These are phyloP conservation scores for Matsumyia berberina DNA, from an alignment of 2,888 invertebrate genomes.

Conservation along the genomic window DNA sequence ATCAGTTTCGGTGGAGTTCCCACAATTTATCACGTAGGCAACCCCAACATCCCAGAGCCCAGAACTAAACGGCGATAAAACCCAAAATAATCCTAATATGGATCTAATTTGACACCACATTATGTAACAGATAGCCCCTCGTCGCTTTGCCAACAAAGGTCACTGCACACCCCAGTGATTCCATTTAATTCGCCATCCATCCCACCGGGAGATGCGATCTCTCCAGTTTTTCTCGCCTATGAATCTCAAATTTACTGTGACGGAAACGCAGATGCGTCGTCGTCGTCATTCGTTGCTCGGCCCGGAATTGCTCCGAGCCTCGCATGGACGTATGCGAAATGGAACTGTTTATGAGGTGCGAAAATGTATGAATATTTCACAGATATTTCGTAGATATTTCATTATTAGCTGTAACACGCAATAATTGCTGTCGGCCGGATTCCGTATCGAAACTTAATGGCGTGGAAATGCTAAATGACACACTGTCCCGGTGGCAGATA, in stretches of 20 bases:
- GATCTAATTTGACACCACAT: constrained; percentile 73
- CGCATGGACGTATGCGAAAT: constrained; percentile 14
- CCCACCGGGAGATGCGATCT: constrained; percentile 53
- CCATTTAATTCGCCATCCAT: constrained; percentile 66
- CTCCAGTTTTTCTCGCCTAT: constrained; percentile 55
- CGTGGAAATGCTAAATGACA: constrained; percentile 63
- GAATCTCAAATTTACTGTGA: constrained; percentile 73
- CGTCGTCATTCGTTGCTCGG: neutral
- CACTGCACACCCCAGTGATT: constrained; percentile 61
- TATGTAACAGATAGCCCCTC: constrained; percentile 48
- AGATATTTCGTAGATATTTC: constrained; percentile 50
- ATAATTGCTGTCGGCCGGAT: constrained; percentile 45
- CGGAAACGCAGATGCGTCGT: constrained; percentile 55
- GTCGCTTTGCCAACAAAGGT: constrained; percentile 19
- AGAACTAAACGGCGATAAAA: constrained; percentile 55
- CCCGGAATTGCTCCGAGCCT: constrained; percentile 1
- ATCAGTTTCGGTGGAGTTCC: constrained; percentile 47
- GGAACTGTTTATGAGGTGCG: constrained; percentile 64
- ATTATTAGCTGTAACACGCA: constrained; percentile 47
- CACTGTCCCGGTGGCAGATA: constrained; percentile 41
- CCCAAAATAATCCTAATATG: constrained; percentile 59
- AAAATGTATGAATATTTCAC: constrained; percentile 56
- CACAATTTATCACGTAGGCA: constrained; percentile 48
- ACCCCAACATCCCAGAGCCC: constrained; percentile 13
- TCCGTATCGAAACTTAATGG: constrained; percentile 53